phyloP scores from a whole-genome alignment of 2,113 vertebrate genomes.

The Saccopteryx leptura region DNA sequence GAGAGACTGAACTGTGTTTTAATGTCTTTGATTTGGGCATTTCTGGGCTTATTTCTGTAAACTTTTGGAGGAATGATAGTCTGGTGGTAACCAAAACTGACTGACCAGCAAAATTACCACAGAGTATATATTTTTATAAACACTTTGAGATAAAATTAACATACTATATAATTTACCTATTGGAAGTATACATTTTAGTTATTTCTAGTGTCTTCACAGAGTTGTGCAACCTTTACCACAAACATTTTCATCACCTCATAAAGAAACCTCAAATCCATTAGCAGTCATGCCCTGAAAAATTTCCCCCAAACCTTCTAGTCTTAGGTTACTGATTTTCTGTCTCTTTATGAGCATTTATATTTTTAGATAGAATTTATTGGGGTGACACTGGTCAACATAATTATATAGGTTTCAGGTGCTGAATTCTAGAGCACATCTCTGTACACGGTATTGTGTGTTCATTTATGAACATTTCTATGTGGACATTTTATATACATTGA shows the following conservation, averaged over 20 bases:
- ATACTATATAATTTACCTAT: neutral
- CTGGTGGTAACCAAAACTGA: neutral
- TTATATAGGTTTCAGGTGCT: too few species aligned
- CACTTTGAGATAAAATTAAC: neutral
- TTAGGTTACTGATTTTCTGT: neutral
- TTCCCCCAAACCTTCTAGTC: neutral
- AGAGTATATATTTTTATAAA: neutral
- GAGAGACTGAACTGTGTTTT: neutral
- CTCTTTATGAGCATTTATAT: neutral
- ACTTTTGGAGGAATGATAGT: neutral
- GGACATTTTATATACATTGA: constrained; percentile 26
- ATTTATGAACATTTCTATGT: neutral
- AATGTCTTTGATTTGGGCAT: neutral
- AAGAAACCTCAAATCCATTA: neutral
- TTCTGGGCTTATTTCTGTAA: neutral
- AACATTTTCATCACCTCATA: neutral
- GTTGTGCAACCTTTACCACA: neutral
- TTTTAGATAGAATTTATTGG: too few species aligned
- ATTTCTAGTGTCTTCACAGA: neutral
- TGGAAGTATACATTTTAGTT: neutral
- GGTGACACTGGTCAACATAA: too few species aligned
- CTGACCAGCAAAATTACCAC: neutral
- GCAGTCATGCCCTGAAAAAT: neutral
- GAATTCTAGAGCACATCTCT: too few species aligned
- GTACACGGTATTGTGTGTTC: too few species aligned